phyloP scores from a whole-genome alignment of 1,140 invertebrate genomes.

The Aphelenchoides avenae region DNA sequence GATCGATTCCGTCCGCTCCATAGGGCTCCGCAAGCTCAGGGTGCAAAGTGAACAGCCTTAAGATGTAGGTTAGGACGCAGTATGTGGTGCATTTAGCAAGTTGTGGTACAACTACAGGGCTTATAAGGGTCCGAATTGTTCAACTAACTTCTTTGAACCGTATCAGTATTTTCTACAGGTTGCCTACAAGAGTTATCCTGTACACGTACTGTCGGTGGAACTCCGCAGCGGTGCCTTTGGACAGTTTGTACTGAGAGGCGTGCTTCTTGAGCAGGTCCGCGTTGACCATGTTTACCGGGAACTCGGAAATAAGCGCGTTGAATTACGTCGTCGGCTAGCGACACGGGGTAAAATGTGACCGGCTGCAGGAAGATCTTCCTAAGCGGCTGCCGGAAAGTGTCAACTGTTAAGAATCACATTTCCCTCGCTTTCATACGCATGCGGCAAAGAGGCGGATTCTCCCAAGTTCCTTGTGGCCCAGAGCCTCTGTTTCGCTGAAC shows the following conservation, averaged over 20 bases:
- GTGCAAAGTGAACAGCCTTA: constrained; percentile 44
- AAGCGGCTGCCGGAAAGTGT: too few species aligned
- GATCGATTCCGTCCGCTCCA: constrained; percentile 49
- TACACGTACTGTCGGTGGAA: constrained; percentile 50
- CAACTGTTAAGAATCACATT: too few species aligned
- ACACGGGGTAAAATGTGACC: too few species aligned
- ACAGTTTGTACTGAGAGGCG: constrained; percentile 39
- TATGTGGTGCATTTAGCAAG: too few species aligned
- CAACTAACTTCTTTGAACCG: constrained; percentile 1
- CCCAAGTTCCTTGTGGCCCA: too few species aligned
- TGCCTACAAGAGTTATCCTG: not conserved
- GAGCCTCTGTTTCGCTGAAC: too few species aligned
- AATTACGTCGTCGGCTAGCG: too few species aligned
- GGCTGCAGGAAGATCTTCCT: too few species aligned
- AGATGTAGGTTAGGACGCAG: too few species aligned
- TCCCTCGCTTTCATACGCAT: too few species aligned
- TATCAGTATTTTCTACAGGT: not conserved
- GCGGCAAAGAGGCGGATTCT: too few species aligned
- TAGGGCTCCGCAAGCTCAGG: constrained; percentile 42
- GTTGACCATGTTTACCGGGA: constrained; percentile 33
- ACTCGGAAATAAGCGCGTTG: too few species aligned
- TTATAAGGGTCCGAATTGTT: not conserved
- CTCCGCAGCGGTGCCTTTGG: constrained; percentile 43
- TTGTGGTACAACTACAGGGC: not conserved
- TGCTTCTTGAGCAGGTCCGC: constrained; percentile 40